Evolutionary conservation across 2,113 vertebrate genomes (phyloP).

Genomic region (Agapornis roseicollis): DNA sequence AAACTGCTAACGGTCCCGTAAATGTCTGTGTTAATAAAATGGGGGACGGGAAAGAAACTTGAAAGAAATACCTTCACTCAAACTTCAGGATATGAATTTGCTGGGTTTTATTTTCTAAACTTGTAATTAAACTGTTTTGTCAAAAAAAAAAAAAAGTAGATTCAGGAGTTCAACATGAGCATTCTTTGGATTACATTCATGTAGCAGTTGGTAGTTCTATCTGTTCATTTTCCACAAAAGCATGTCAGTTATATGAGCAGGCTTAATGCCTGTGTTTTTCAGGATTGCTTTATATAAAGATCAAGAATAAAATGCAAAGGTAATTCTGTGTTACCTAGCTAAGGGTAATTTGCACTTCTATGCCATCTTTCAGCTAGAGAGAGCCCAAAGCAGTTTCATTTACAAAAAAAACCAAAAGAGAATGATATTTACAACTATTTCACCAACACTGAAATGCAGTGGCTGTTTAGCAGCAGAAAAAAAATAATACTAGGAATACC

Average conservation of each 20-base stretch:
- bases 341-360: slow-evolving; percentile 5
- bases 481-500: neutral
- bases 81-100: neutral
- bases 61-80: neutral
- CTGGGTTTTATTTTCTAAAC: neutral
- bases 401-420: neutral
- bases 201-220: neutral
- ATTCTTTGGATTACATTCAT: neutral
- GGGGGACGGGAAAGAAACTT: neutral
- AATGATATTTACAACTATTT: neutral
- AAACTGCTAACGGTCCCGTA: neutral
- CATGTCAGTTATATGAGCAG: neutral
- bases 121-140: neutral
- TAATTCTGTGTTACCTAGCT: neutral
- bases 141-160: neutral
- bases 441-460: neutral
- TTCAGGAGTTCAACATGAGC: neutral
- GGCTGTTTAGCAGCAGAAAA: neutral
- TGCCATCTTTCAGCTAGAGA: neutral
- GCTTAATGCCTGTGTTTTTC: neutral
- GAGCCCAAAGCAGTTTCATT: neutral
- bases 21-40: neutral
- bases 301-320: neutral
- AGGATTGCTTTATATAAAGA: neutral
- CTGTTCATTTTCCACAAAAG: neutral